Base-by-base conservation (phyloP, 2,888 invertebrate species). In the Meloe dianella region DNA sequence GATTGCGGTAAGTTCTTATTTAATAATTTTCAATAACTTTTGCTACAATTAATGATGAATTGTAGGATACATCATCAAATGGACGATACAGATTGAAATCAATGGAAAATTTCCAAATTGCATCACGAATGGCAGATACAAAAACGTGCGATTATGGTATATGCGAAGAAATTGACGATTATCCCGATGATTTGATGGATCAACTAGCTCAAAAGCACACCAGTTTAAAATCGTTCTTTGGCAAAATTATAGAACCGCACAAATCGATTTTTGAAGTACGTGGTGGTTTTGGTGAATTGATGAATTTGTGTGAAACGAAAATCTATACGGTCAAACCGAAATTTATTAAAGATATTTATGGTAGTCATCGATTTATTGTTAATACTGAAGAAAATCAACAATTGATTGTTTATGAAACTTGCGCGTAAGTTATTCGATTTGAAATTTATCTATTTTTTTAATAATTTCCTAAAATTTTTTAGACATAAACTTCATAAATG, bases 351-450 rank as follows among this genome's bases (percentile, higher is more conserved):
- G 51, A 51, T 6, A 51, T 51, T 20, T 24, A 22, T 12, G 51
- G 51, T 24, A 12, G 24, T 24, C 12, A 51, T 24, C 6, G 22
- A 51, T 51, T 24, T 24, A 24, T 51, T 24, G 51, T 51, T 5
- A 51, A 51, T 51, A 51, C 51, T 12, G 51, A 51, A 8, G 51
- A 51, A 12, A 51, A 51, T 51, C 51, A 51, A 51, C 51, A 51
- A 14, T 51, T 51, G 22, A 51, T 51, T 51, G 22, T 51, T 24
- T 51, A 51, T 24, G 51, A 51, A 24, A 51, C 51, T 10, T 51
- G 51, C 24, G 51, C 51, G 51, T 51, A 51, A 51, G 51, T 51
- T 47, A 4, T 35, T 10, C 1, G 27, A 47, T 47, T 47, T 17
- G 6, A 20, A 2, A 8, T 8, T 2, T n/a, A n/a, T 47, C 8